Evolutionary conservation across 1,140 invertebrate genomes (phyloP).

Genomic region (Manduca sexta): DNA sequence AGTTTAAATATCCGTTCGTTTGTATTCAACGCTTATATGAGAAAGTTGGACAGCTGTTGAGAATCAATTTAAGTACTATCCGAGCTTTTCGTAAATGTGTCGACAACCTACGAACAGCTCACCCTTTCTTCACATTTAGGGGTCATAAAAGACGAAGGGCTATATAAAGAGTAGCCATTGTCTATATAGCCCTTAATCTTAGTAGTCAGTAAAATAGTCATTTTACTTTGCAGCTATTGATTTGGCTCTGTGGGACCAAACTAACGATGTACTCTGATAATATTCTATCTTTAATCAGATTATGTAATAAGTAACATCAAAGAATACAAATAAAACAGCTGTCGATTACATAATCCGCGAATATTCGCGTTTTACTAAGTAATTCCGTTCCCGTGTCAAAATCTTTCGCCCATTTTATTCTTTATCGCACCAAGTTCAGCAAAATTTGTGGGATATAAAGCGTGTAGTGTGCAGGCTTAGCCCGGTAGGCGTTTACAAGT

Average conservation of each 20-base stretch:
- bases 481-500: slow-evolving; percentile 36
- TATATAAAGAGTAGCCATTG: too few species aligned
- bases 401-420: slow-evolving; percentile 8
- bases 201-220: too few species aligned
- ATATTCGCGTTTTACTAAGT: too few species aligned
- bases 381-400: slow-evolving; percentile 1
- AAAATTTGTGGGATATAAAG: slow-evolving; percentile 35
- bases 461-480: slow-evolving; percentile 34
- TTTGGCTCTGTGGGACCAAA: neutral
- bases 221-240: neutral
- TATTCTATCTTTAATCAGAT: neutral
- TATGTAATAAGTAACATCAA: neutral
- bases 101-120: too few species aligned
- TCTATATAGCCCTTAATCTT: too few species aligned
- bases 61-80: too few species aligned
- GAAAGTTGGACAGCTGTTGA: neutral
- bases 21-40: neutral
- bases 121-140: too few species aligned
- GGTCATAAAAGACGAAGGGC: too few species aligned
- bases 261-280: neutral
- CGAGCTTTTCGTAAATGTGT: too few species aligned
- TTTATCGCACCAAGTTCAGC: slow-evolving; percentile 38
- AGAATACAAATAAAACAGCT: neutral
- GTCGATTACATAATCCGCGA: slow-evolving; percentile 5
- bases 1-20: too few species aligned